Evolutionary conservation across 2,797 vertebrate genomes (phyloP).

Genomic region (Sebastes kiyomatsui): DNA sequence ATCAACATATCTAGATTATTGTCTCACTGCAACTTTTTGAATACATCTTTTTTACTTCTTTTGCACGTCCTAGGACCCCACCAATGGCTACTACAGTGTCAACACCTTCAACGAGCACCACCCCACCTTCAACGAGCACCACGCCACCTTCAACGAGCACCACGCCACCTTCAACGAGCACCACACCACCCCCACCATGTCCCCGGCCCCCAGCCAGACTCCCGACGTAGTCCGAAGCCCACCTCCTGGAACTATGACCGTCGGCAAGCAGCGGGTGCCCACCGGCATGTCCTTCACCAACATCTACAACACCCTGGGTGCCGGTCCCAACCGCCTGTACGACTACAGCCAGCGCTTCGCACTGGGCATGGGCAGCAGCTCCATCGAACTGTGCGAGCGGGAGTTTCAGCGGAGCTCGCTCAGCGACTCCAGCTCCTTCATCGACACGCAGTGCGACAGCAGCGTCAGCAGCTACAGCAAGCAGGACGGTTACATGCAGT

Average conservation of each 20-base stretch:
- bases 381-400: slow-evolving; percentile 97
- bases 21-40: neutral
- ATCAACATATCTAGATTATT: slow-evolving; percentile 7
- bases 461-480: slow-evolving; percentile 98
- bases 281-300: slow-evolving; percentile 99
- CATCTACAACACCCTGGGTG: slow-evolving; percentile 96
- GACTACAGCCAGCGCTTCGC: slow-evolving; percentile 98
- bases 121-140: slow-evolving; percentile 59
- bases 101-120: slow-evolving; percentile 98
- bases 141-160: slow-evolving; percentile 93
- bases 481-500: slow-evolving; percentile 96
- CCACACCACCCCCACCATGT: slow-evolving; percentile 86
- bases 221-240: slow-evolving; percentile 67
- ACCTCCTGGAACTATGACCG: slow-evolving; percentile 24
- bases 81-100: slow-evolving; percentile 98
- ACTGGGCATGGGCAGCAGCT: slow-evolving; percentile 97
- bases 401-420: slow-evolving; percentile 97
- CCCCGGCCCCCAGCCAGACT: slow-evolving; percentile 83
- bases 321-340: slow-evolving; percentile 94
- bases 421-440: slow-evolving; percentile 98
- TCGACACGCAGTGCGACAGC: slow-evolving; percentile 99
- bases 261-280: slow-evolving; percentile 92
- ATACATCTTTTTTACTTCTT: neutral
- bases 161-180: slow-evolving; percentile 70
- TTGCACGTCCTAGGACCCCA: slow-evolving; percentile 88